Base-by-base conservation (phyloP, 2,113 vertebrate genomes). In the Meleagris gallopavo region DNA sequence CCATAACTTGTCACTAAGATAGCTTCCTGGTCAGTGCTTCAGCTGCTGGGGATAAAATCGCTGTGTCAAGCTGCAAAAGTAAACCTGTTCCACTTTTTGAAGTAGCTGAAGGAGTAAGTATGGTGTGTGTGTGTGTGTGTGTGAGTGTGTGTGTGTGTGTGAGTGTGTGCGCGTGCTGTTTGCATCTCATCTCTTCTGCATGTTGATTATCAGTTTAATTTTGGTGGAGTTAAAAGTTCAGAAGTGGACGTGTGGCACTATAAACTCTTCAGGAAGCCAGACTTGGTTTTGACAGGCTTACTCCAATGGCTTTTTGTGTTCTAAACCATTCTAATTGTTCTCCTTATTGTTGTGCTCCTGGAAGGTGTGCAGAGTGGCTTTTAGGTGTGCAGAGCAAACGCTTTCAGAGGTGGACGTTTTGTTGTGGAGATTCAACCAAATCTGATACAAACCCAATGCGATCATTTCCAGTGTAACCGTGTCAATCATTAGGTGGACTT, bases 91-190 rank as follows among this genome's bases (percentile, higher is more conserved):
- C 98, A 15, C 97, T 99, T 85, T 98, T 99, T 88, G 99, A 99
- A 86, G 98, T 99, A 94, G 99, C 98, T 6, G 99, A 99, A 91
- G 99, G 98, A 97, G 99, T 99, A 98, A 99, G 99, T 98, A 91
- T 76, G 60, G 62, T 10, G 85, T 27, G 55, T 46, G 24, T 50
- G 48, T 25, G 48, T 50, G 48, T 50, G 48, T 52, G 25, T 9
- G 25, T 15, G 50, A 25, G 48, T 25, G 48, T 13, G 40, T 13
- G 38, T 38, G 38, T 38, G n/a, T n/a, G n/a, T n/a, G n/a, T n/a
- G n/a, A n/a, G n/a, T n/a, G n/a, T n/a, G n/a, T n/a, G n/a, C n/a
- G 38, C 40, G 1, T 78, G 48, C 45, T 50, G 5, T 48, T 61
- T 96, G 27, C 64, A 21, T 91, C 14, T 29, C 13, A 9, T 48